Evolutionary conservation across 1,140 invertebrate species (phyloP).

Genomic region (Bombus consobrinus): DNA sequence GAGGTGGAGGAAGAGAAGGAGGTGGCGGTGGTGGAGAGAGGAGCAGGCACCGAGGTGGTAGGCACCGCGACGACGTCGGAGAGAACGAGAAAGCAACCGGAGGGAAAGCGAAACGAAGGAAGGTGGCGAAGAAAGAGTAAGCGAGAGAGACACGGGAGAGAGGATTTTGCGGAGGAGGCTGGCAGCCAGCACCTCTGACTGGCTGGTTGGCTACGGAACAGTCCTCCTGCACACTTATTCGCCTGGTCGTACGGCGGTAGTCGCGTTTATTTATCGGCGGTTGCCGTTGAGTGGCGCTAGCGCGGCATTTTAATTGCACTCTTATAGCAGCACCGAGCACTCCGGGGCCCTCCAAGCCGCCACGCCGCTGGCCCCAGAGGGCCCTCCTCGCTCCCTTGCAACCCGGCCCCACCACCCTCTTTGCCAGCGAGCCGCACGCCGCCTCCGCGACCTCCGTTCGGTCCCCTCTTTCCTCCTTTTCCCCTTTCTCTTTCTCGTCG

Average conservation of each 20-base stretch:
- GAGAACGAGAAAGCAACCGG: slow-evolving; percentile 28
- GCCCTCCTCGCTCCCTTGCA: slow-evolving; percentile 11
- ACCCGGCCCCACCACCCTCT: slow-evolving; percentile 14
- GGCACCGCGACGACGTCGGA: slow-evolving; percentile 33
- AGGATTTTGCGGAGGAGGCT: slow-evolving; percentile 63
- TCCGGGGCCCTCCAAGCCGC: slow-evolving; percentile 61
- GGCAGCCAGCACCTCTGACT: slow-evolving; percentile 58
- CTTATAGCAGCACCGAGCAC: slow-evolving; percentile 75
- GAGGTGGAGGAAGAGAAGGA: neutral
- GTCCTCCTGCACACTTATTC: slow-evolving; percentile 76
- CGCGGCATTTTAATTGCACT: slow-evolving; percentile 82
- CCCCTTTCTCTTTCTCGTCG: neutral
- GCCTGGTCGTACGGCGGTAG: slow-evolving; percentile 68
- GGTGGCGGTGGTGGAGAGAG: neutral
- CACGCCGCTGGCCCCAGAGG: slow-evolving; percentile 32
- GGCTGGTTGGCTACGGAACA: slow-evolving; percentile 63
- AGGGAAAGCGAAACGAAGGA: slow-evolving; percentile 17
- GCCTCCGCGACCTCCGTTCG: slow-evolving; percentile 21
- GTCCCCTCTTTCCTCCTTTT: slow-evolving; percentile 15
- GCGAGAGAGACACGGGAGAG: slow-evolving; percentile 7
- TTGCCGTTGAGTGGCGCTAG: slow-evolving; percentile 82
- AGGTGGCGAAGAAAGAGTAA: neutral
- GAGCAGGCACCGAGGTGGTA: neutral
- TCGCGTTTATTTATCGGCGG: slow-evolving; percentile 82
- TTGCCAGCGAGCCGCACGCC: neutral